A percentile compares a stretch with the other conserved stretches of the same genome.
These are phyloP conservation scores for Esox niger DNA, from an alignment of 2,113 vertebrate genomes.

Conservation along the genomic window DNA sequence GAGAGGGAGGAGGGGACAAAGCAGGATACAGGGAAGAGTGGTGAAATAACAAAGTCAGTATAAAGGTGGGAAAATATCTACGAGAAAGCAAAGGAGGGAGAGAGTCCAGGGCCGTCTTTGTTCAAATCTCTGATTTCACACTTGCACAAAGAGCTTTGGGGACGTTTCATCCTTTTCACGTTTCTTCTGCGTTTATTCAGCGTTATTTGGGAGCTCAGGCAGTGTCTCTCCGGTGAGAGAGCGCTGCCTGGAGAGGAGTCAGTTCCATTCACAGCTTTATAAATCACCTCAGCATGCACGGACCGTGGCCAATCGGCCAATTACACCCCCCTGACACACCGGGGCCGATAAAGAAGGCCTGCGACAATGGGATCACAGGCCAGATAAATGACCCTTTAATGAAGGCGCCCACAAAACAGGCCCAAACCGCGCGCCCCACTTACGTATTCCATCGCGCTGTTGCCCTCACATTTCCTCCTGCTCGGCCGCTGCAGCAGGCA, in stretches of 20 bases:
- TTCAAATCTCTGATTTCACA: conserved; percentile 85
- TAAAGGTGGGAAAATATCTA: conserved; percentile 63
- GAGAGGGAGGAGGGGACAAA: too few relatives aligned
- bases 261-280: conserved; percentile 99
- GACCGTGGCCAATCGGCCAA: conserved; percentile 99
- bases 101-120: conserved; percentile 54
- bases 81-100: conserved; percentile 56
- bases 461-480: conserved; percentile 99
- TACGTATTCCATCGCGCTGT: conserved; percentile 99
- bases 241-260: conserved; percentile 73
- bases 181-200: conserved; percentile 93
- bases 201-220: conserved; percentile 64
- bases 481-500: conserved; percentile 92
- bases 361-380: conserved; percentile 98
- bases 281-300: conserved; percentile 96
- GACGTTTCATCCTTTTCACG: conserved; percentile 97
- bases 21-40: conserved; percentile 28
- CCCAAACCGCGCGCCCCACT: conserved; percentile 90
- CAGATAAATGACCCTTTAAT: conserved; percentile 99
- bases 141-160: conserved; percentile 91
- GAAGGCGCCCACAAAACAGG: conserved; percentile 98
- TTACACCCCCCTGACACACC: conserved; percentile 87
- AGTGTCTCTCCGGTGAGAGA: conserved; percentile 53
- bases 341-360: conserved; percentile 94
- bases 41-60: conserved; percentile 54